A percentile compares a stretch with the other conserved stretches of the same genome.
These are phyloP conservation scores for Pelecanoides urinatrix DNA, from an alignment of 2,113 vertebrate genomes.

Conservation along the genomic window DNA sequence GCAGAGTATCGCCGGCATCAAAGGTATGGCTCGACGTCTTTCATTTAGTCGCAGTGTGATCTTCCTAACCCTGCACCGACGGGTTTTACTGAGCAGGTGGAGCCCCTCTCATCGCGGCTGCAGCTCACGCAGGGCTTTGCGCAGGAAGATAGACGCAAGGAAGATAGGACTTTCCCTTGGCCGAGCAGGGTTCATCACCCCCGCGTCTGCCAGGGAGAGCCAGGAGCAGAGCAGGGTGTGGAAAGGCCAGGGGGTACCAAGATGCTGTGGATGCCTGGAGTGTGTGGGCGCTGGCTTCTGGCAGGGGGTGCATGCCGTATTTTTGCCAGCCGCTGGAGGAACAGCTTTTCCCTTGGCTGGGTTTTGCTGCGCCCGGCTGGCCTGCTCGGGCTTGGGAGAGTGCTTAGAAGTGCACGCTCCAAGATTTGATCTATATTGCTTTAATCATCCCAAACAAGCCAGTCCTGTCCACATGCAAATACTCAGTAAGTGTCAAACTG, in stretches of 20 bases:
- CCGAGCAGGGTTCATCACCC: background rate
- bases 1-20: rapidly evolving
- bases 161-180: background rate
- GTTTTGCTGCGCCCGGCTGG: background rate
- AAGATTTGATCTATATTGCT: background rate
- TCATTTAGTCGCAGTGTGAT: rapidly evolving
- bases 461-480: background rate
- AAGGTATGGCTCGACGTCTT: rapidly evolving
- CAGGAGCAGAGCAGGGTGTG: background rate
- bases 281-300: background rate
- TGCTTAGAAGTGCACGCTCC: background rate
- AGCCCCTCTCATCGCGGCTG: background rate
- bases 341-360: background rate
- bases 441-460: conserved; percentile 10
- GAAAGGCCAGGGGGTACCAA: background rate
- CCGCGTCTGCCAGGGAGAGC: rapidly evolving
- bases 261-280: background rate
- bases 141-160: no score
- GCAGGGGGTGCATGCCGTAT: background rate
- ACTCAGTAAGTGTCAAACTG: background rate
- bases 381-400: background rate
- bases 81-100: rapidly evolving
- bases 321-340: background rate
- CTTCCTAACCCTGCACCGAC: rapidly evolving
- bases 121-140: rapidly evolving